These are phyloP conservation scores for Lasioglossum albipes DNA, from an alignment of 1,140 invertebrate species.

Conservation along the genomic window DNA sequence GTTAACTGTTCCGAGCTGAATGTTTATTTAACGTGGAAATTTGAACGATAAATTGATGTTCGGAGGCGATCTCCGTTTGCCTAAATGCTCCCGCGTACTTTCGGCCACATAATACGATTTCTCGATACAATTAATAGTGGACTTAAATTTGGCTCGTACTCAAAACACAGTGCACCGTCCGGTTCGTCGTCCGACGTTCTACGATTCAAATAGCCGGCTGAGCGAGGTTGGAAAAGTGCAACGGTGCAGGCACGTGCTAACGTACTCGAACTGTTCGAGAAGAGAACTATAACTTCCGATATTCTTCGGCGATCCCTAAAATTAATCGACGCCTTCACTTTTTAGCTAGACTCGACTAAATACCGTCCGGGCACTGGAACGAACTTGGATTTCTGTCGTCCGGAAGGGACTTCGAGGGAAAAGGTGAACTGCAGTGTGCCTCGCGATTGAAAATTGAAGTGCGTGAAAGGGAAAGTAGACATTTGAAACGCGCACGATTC, in stretches of 20 bases:
- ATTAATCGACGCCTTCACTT: too few species aligned
- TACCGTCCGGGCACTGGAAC: not conserved
- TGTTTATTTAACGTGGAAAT: too few species aligned
- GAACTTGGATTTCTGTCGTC: not conserved
- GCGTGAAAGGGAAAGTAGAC: constrained; percentile 42
- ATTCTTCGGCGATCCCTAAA: too few species aligned
- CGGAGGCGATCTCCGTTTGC: too few species aligned
- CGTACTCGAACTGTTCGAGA: not conserved
- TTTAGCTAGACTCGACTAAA: not conserved
- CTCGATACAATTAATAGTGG: constrained; percentile 3
- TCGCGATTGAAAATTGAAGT: constrained; percentile 41
- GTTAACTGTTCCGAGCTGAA: not conserved
- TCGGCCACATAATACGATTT: not conserved
- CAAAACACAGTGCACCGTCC: constrained; percentile 17
- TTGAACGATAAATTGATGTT: too few species aligned
- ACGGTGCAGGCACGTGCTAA: not conserved
- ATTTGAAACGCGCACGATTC: constrained; percentile 42
- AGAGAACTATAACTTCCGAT: not conserved
- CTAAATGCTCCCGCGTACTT: not conserved
- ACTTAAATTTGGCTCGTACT: constrained; percentile 59
- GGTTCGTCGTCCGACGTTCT: constrained; percentile 46
- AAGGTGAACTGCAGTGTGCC: too few species aligned
- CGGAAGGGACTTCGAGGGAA: not conserved
- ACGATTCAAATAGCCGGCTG: constrained; percentile 47
- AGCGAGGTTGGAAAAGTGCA: not conserved